These are phyloP conservation scores for Dipodomys ordii DNA, from an alignment of 2,113 vertebrate species.

Conservation along the genomic window DNA sequence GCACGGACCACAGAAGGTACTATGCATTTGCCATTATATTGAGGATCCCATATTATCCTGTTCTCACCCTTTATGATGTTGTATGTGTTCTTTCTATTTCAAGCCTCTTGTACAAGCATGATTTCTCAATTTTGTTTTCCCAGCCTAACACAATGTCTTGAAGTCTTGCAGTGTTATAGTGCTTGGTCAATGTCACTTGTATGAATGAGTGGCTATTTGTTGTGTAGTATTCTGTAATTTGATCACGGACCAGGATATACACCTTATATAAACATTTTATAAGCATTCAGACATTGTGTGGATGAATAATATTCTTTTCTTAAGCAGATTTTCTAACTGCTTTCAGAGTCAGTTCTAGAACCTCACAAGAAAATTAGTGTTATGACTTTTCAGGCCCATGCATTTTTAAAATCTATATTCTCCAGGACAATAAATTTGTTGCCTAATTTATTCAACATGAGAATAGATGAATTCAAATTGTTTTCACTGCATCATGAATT, in stretches of 20 bases:
- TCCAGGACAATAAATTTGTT: background rate
- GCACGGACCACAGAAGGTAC: background rate
- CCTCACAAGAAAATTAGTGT: slow-evolving; percentile 33
- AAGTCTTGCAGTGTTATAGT: background rate
- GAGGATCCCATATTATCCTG: background rate
- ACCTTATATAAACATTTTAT: slow-evolving; percentile 60
- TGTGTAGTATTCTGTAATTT: slow-evolving; percentile 50
- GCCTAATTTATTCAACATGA: slow-evolving; percentile 17
- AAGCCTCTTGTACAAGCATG: background rate
- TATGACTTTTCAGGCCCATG: background rate
- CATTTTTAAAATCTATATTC: slow-evolving; percentile 35
- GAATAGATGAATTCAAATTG: background rate
- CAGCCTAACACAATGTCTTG: background rate
- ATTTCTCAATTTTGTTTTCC: background rate
- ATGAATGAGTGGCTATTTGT: background rate
- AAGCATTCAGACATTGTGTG: slow-evolving; percentile 47
- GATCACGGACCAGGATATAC: background rate
- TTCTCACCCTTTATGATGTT: background rate
- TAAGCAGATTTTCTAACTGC: slow-evolving; percentile 32
- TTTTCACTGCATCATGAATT: background rate
- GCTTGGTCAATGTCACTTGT: background rate
- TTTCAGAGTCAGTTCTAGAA: slow-evolving; percentile 56
- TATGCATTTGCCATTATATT: background rate
- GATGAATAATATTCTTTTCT: background rate
- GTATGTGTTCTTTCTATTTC: background rate